Evolutionary conservation across 2,113 vertebrate genomes (phyloP).

Genomic region (Falco punctatus): DNA sequence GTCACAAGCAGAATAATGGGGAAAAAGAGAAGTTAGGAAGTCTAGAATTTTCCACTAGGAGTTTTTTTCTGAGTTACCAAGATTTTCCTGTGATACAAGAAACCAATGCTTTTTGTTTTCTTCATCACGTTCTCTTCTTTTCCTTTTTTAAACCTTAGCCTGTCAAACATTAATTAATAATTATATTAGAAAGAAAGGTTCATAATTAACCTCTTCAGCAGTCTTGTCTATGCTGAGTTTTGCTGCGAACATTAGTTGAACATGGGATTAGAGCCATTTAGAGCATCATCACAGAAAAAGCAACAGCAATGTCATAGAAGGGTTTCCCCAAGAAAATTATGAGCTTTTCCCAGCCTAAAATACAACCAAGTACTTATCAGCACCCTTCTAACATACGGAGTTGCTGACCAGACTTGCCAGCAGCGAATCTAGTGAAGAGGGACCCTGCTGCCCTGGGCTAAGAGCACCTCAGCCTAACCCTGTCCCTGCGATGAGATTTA

Average conservation of each 20-base stretch:
- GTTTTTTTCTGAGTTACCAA: not conserved
- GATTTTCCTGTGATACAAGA: not conserved
- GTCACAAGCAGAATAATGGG: not conserved
- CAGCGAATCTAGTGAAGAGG: not conserved
- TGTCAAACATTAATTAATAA: not conserved
- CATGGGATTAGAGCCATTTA: not conserved
- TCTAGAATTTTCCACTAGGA: not conserved
- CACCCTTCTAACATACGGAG: not conserved
- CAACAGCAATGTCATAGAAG: not conserved
- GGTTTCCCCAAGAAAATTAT: not conserved
- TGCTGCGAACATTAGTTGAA: not conserved
- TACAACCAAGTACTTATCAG: not conserved
- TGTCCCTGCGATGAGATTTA: too few species aligned
- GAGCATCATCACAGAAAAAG: not conserved
- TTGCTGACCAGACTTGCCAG: not conserved
- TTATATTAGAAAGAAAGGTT: not conserved
- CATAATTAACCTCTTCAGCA: not conserved
- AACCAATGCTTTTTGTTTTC: not conserved
- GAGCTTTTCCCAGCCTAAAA: not conserved
- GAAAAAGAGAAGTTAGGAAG: not conserved
- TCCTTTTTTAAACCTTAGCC: not conserved
- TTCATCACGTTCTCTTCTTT: not conserved
- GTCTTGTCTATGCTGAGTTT: not conserved
- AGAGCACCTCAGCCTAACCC: not conserved
- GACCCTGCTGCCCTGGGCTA: not conserved